Percentiles rank a stretch among this genome's conserved stretches.
Evolutionary conservation across 2,888 invertebrate species (phyloP).

Genomic region (Drosophila macrothrix): DNA sequence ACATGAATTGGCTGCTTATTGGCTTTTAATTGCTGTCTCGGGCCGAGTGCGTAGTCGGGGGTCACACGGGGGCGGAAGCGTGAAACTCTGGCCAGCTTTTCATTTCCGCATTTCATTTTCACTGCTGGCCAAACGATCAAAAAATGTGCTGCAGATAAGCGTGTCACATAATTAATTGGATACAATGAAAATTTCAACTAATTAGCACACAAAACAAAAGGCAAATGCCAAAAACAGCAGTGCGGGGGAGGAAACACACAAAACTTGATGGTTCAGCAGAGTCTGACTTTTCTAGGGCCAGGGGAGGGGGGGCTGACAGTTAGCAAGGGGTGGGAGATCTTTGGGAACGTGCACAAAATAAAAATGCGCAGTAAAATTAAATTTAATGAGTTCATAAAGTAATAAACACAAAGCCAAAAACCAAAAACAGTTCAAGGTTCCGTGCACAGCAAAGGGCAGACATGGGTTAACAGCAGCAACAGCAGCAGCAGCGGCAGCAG

Average conservation of each 20-base stretch:
- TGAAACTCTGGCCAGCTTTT: constrained; percentile 32
- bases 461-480: constrained; percentile 38
- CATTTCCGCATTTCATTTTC: constrained; percentile 71
- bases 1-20: constrained; percentile 76
- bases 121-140: constrained; percentile 41
- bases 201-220: constrained; percentile 63
- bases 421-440: constrained; percentile 74
- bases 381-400: constrained; percentile 78
- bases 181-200: constrained; percentile 73
- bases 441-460: constrained; percentile 55
- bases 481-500: constrained; percentile 11
- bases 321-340: constrained; percentile 38
- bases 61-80: constrained; percentile 46
- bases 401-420: constrained; percentile 49
- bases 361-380: constrained; percentile 68
- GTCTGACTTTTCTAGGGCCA: constrained; percentile 6
- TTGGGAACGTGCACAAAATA: constrained; percentile 59
- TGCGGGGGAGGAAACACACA: constrained; percentile 50
- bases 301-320: neutral
- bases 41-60: constrained; percentile 35
- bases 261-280: constrained; percentile 44
- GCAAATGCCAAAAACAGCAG: constrained; percentile 22
- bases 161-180: constrained; percentile 78
- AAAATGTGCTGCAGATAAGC: constrained; percentile 62
- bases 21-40: constrained; percentile 70